Evolutionary conservation across 2,113 vertebrate genomes (phyloP), one percentile per base, ranked within the genome.

Genomic region (Corynorhinus townsendii): DNA sequence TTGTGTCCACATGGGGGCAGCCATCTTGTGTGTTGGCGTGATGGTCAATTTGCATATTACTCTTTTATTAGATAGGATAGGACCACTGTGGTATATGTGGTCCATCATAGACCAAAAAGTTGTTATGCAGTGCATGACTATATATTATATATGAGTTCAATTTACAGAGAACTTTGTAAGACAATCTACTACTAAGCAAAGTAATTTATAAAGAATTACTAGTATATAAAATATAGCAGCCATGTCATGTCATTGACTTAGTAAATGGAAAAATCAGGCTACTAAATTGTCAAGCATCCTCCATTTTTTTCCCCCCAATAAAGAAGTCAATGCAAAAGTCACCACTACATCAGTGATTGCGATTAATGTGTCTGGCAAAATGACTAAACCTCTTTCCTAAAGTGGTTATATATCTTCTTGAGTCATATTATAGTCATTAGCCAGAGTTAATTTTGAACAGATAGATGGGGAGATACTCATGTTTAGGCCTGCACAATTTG

Each of bases 381-480:
- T 90, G 90, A 96, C 93, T 95, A 82, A 33, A 43, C 68, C 85
- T 85, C 90, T 95, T 96, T 97, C 92, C 92, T 96, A 66, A 93
- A 96, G 93, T 91, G 92, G 95, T 92, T 96, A 66, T 84, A 64
- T 85, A 92, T 95, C 96, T 93, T 93, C 92, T 28, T 97, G 96
- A 97, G 95, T 97, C 95, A 97, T 83, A 89, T 16, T 96, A 91
- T 40, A 95, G 88, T 95, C 95, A 97, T 95, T 97, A 96, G 92
- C 81, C 85, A 64, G 68, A 59, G 96, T 96, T 96, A 95, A 96
- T 96, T 97, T 88, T 95, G 87, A 96, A 71, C 81, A 97, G 95
- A 96, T 94, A 94, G 95, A 95, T 62, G 87, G 54, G 40, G 71
- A 97, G 97, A 95, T 93, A 93, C 66, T 97, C 97, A 40, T 95